Evolutionary conservation across 2,888 invertebrate genomes (phyloP), one percentile per base, ranked within the genome.

Genomic region (Spodoptera picta): DNA sequence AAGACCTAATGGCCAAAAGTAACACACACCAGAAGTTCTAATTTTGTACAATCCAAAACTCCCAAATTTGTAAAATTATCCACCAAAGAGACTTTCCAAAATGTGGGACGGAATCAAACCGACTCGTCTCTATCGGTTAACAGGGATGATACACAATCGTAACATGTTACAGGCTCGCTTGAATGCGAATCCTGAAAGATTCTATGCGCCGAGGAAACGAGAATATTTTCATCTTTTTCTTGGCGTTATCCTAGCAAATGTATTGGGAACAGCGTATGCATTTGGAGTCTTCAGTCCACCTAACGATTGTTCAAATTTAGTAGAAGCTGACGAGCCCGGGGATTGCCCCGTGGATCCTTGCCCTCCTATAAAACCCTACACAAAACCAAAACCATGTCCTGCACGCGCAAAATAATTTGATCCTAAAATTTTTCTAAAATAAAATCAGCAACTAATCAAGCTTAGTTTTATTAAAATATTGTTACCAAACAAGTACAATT

Each of bases 91-190:
- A 24, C n/a, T 5, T 23, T 47, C 6, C 36, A 66, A 31, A 59
- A 82, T 85, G 82, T 69, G 74, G 54, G 82, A 83, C 53, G 86
- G 87, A 12, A 84, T 89, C 36, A 92, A 92, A 71, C 92, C 92
- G 2, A 84, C 87, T 0, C 89, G 80, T 14, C 81, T 92, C 1
- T 92, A 90, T 90, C 72, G 83, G 42, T 68, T 79, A 2, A 91
- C 90, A 1, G 82, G 89, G 0, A 79, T 2, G 41, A 87, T 87
- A 49, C 82, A 88, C 44, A 80, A 85, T 7, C 51, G 55, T 9
- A 77, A 66, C 0, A 65, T 83, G 11, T 31, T 90, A 1, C 62
- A 65, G 0, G 73, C 86, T 9, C 80, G 82, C 4, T 5, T 73
- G 0, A 65, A 64, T 3, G 70, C 79, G 0, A 61, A 73, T 10